A percentile compares a stretch with the other conserved stretches of the same genome.
Conservation (phyloP, 2,888 invertebrate genomes). For the Myathropa florea region DNA sequence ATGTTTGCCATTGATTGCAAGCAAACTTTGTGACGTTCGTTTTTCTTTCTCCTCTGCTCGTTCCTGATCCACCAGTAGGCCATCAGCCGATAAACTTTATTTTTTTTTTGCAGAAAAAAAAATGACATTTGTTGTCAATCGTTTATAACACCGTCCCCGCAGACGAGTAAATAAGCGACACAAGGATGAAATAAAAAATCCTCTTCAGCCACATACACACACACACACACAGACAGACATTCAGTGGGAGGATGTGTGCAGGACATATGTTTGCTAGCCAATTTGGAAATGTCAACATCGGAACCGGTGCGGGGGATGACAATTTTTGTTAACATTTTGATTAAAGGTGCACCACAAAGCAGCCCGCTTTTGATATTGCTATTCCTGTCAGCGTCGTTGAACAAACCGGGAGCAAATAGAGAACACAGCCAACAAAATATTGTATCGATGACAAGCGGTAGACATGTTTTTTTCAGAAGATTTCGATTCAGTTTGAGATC, state of each 20-base stretch:
- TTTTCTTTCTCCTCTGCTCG: neutral
- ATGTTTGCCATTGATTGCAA: constrained; percentile 61
- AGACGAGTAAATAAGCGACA: constrained; percentile 43
- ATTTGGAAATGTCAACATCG: constrained; percentile 74
- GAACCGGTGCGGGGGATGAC: constrained; percentile 20
- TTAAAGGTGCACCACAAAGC: constrained; percentile 72
- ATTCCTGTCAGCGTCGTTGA: constrained; percentile 42
- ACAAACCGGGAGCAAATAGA: constrained; percentile 21
- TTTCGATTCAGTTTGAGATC: neutral
- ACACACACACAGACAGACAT: neutral
- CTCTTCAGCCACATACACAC: neutral
- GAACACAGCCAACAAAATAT: constrained; percentile 39
- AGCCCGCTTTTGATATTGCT: constrained; percentile 58
- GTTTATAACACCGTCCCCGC: constrained; percentile 65
- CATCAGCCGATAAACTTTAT: constrained; percentile 50
- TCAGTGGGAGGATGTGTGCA: neutral
- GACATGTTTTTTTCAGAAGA: neutral
- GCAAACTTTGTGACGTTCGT: constrained; percentile 24
- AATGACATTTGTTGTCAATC: constrained; percentile 62
- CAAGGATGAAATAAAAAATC: neutral
- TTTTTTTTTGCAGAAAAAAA: constrained; percentile 40
- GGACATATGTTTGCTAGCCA: constrained; percentile 73
- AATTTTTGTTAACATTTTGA: constrained; percentile 74
- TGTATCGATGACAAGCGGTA: constrained; percentile 62
- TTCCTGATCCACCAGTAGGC: constrained; percentile 10